These are phyloP conservation scores for Ranitomeya imitator DNA, from an alignment of 2,113 vertebrate genomes.

Conservation along the genomic window DNA sequence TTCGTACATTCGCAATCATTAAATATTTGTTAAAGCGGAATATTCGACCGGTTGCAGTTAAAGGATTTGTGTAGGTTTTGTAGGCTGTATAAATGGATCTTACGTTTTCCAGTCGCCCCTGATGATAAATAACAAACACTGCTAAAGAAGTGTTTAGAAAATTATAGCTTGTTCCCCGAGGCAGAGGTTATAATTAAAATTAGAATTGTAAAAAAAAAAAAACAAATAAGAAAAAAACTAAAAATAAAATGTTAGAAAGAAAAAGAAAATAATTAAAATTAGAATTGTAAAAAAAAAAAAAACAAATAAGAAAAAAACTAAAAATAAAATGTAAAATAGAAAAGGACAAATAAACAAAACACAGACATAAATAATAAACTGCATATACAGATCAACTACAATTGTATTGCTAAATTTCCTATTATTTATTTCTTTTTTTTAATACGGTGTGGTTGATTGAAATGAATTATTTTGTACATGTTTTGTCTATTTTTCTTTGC, in stretches of 20 bases:
- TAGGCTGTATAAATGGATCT: neutral
- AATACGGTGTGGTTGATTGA: neutral
- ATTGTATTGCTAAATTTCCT: neutral
- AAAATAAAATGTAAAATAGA: neutral
- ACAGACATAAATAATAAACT: neutral
- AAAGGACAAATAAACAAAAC: no score
- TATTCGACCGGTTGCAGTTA: constrained; percentile 8
- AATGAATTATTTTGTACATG: no score
- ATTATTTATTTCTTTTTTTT: neutral
- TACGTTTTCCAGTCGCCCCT: neutral
- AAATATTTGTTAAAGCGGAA: constrained; percentile 45
- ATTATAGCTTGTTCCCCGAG: constrained; percentile 23
- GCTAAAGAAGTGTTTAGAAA: constrained; percentile 25
- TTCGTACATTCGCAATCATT: neutral
- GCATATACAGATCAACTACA: neutral
- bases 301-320: neutral
- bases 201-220: constrained; percentile 12
- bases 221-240: neutral
- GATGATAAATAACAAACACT: constrained; percentile 40
- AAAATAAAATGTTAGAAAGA: neutral
- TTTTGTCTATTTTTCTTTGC: no score
- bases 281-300: constrained; percentile 14
- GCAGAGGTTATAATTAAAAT: constrained; percentile 50
- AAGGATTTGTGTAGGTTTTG: constrained; percentile 1
- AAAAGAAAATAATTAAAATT: constrained; percentile 19